Evolutionary conservation across 2,888 invertebrate species (phyloP), one percentile per base, ranked within the genome.

Genomic region (Xanthia icteritia): DNA sequence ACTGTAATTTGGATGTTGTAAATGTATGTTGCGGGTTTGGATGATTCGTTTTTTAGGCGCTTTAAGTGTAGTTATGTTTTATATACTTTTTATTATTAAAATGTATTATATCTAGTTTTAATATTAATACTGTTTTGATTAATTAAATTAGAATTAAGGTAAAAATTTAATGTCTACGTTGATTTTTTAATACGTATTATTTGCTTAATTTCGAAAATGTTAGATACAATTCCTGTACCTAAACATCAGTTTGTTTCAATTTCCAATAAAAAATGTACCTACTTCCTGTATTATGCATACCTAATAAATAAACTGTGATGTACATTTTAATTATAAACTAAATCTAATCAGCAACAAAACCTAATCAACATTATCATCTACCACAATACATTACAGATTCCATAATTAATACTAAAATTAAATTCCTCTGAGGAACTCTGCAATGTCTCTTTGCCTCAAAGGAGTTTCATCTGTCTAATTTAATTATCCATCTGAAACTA

Each of bases 401-500:
- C 71, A 60, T 69, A 79, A 67, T 78, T 31, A 73, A 60, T 79
- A 76, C 64, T 71, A 72, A 70, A 80, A 86, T 88, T 77, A 76
- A 89, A 89, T 87, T 81, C 77, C 77, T 69, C 68, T 45, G 60
- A n/a, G 74, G 73, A 51, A 65, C 36, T 48, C 60, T 82, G 82
- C 83, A 85, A 66, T 76, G 83, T 77, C 78, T 66, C 77, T 70
- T 68, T 70, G 79, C 61, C 88, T 89, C 90, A 92, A 90, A 90
- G 91, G 90, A 87, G 87, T 87, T 88, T 86, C 86, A 90, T 89
- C 92, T 93, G 88, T 87, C 90, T 93, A 93, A 95, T 94, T 94
- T 92, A 94, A 95, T 95, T 94, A 94, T 91, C 90, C 85, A 89
- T 88, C 84, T 93, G 91, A 92, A 93, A 92, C 91, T 92, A 61